Evolutionary conservation across 1,140 invertebrate genomes (phyloP), one percentile per base, ranked within the genome.

Genomic region (Anadara kagoshimensis): DNA sequence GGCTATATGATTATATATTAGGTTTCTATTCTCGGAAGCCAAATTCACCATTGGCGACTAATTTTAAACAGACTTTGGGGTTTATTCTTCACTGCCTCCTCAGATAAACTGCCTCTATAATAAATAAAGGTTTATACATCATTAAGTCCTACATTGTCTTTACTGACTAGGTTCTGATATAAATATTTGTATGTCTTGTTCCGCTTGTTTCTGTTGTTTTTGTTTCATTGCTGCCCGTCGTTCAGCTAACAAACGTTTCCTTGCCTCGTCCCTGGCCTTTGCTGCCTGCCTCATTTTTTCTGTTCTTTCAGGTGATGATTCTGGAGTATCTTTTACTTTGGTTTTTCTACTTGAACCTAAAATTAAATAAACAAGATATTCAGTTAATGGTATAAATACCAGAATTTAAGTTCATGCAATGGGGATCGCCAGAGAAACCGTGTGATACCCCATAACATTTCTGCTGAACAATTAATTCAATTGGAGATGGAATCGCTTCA

Each of bases 211-310:
- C 24, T 78, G 78, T 44, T 78, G 84, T 69, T 75, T 75, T 79
- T 88, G 83, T 71, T 87, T 86, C 84, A 89, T 88, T 11, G 93
- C 93, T 76, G 92, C 92, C 73, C 94, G 91, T 79, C 92, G 92
- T 81, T 94, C 94, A 82, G 95, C 95, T 59, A 96, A 87, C 90
- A 96, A 91, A 80, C 94, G 93, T 76, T 94, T 93, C 71, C 95
- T 91, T 41, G 94, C 93, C 62, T 94, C 93, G 82, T 96, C 95
- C 2, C 95, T 90, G 41, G 93, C 86, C 74, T 90, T 91, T 26
- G 88, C 86, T n/a, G 89, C 89, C 71, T 89, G 76, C 77, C 89
- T 90, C 41, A 88, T 83, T 83, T 91, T 91, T 61, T 90, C 86
- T 16, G 86, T 74, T 68, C 89, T 76, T 70, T 85, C 83, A 10